A percentile compares a stretch with the other conserved stretches of the same genome.
phyloP scores from a whole-genome alignment of 2,797 vertebrate species.

The Crax fasciolata region DNA sequence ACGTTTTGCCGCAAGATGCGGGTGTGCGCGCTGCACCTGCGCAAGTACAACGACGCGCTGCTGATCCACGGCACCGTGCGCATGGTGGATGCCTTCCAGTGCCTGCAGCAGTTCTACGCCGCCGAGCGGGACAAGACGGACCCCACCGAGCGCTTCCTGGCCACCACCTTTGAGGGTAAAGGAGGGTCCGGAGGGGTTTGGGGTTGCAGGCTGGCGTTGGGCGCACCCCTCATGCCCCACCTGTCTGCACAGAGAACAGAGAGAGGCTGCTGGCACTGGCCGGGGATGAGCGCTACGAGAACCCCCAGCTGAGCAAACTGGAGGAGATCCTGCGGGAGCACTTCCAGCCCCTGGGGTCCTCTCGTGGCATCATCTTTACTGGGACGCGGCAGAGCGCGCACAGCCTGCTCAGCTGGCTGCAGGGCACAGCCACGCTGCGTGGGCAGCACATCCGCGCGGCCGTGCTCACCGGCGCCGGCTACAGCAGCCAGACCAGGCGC shows the following conservation, averaged over 20 bases:
- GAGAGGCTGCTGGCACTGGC: conserved; percentile 76
- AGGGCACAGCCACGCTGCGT: conserved; percentile 65
- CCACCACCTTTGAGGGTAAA: conserved; percentile 85
- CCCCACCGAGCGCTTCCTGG: conserved; percentile 82
- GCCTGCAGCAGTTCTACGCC: conserved; percentile 86
- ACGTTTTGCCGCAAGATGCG: conserved; percentile 72
- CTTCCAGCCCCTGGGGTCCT: conserved; percentile 69
- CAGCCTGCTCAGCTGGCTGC: conserved; percentile 90
- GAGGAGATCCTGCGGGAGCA: conserved; percentile 85
- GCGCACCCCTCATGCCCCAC: rapidly evolving
- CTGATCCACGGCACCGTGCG: conserved; percentile 90
- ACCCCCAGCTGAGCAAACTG: conserved; percentile 89
- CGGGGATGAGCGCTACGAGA: conserved; percentile 77
- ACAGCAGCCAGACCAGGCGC: conserved; percentile 81
- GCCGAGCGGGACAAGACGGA: background rate
- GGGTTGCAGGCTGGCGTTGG: background rate
- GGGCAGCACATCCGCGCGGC: conserved; percentile 81
- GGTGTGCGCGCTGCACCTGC: conserved; percentile 89
- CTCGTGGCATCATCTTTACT: conserved; percentile 90
- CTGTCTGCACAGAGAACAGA: conserved; percentile 80
- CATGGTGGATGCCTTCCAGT: conserved; percentile 87
- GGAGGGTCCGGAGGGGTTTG: too few relatives aligned
- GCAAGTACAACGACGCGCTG: conserved; percentile 92
- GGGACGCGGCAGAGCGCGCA: conserved; percentile 87
- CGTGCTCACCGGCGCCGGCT: conserved; percentile 86